Conservation (phyloP, 1,140 invertebrate species). For the Campoletis sonorensis region DNA sequence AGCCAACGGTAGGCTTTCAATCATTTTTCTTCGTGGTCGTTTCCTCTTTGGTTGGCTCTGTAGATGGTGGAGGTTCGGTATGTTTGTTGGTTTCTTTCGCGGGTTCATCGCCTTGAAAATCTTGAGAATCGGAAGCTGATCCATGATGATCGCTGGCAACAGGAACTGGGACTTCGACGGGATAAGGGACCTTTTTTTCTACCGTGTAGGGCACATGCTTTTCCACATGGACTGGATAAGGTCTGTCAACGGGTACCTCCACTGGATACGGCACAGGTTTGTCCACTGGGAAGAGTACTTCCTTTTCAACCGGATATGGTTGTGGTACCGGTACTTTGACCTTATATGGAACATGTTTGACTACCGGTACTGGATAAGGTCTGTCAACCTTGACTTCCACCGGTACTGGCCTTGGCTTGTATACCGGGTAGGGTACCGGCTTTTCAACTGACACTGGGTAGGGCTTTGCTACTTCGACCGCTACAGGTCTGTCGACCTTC, state of each 20-base stretch:
- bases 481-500: slow-evolving; percentile 79
- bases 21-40: background rate
- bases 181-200: slow-evolving; percentile 53
- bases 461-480: slow-evolving; percentile 76
- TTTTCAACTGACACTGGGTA: slow-evolving; percentile 75
- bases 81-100: background rate
- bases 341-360: slow-evolving; percentile 65
- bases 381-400: slow-evolving; percentile 78
- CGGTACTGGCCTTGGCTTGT: slow-evolving; percentile 79
- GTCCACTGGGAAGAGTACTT: slow-evolving; percentile 61
- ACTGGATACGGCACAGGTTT: slow-evolving; percentile 53
- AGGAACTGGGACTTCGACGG: slow-evolving; percentile 49
- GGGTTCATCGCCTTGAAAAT: slow-evolving; percentile 23
- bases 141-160: background rate
- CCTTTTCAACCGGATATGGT: slow-evolving; percentile 64
- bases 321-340: slow-evolving; percentile 64
- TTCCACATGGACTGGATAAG: slow-evolving; percentile 49
- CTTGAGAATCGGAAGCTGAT: background rate
- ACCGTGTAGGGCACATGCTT: slow-evolving; percentile 51
- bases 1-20: background rate
- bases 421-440: slow-evolving; percentile 78
- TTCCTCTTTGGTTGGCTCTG: background rate
- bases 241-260: slow-evolving; percentile 56
- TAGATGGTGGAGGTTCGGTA: background rate
- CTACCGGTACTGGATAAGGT: slow-evolving; percentile 66